These are phyloP conservation scores for Pyrrhosoma nymphula DNA, from an alignment of 2,888 invertebrate species.

Conservation along the genomic window DNA sequence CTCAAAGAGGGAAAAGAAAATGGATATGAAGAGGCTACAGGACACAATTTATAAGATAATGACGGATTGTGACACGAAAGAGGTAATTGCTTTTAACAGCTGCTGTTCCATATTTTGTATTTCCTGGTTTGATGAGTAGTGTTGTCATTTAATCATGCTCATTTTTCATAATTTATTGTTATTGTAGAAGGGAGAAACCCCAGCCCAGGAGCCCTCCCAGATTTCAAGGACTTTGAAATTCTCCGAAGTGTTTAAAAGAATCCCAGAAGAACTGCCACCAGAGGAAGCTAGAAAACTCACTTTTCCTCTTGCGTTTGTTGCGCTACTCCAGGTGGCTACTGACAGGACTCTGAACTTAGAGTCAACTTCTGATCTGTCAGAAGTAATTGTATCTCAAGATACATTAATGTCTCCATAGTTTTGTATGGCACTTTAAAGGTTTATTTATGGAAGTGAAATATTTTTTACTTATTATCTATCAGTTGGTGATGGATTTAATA, in stretches of 20 bases:
- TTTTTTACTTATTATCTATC: not conserved
- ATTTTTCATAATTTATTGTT: not conserved
- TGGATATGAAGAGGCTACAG: conserved; percentile 92
- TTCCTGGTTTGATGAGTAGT: too few relatives aligned
- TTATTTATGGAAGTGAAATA: not conserved
- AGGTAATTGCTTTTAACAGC: not conserved
- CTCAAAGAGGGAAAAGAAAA: conserved; percentile 90
- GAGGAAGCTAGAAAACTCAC: conserved; percentile 87
- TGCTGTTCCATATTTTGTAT: too few relatives aligned
- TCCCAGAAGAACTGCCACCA: conserved; percentile 81
- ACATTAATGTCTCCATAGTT: conserved; percentile 2
- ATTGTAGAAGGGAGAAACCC: conserved; percentile 67
- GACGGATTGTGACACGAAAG: conserved; percentile 74
- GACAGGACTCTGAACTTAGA: conserved; percentile 84
- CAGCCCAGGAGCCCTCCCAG: conserved; percentile 75
- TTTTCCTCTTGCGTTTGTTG: conserved; percentile 88
- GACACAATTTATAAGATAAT: conserved; percentile 86
- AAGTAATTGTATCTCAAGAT: conserved; percentile 78
- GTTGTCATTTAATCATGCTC: not conserved
- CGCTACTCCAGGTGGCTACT: conserved; percentile 91
- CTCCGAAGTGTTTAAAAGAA: conserved; percentile 80
- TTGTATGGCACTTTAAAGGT: not conserved
- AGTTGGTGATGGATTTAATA: not conserved
- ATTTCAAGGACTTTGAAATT: conserved; percentile 80
- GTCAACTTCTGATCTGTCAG: conserved; percentile 79